Evolutionary conservation across 2,797 vertebrate genomes (phyloP).

Genomic region (Synanceia verrucosa): DNA sequence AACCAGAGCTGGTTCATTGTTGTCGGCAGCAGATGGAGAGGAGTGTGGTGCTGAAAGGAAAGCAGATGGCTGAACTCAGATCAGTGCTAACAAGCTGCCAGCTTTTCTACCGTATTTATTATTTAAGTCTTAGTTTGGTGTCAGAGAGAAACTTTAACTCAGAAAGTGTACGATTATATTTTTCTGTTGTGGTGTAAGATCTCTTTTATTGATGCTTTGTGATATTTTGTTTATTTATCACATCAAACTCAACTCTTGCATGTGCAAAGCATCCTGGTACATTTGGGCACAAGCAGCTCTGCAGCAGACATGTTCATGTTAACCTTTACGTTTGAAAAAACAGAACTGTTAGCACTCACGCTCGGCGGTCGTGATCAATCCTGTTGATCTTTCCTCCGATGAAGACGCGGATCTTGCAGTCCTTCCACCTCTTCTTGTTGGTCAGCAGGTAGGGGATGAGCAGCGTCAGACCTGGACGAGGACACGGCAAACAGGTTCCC

Average conservation of each 20-base stretch:
- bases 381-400: conserved; percentile 99
- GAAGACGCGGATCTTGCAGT: conserved; percentile 98
- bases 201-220: no score
- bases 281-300: no score
- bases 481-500: background rate
- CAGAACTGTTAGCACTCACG: conserved; percentile 82
- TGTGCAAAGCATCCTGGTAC: no score
- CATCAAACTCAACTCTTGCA: no score
- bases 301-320: no score
- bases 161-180: no score
- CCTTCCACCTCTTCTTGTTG: conserved; percentile 98
- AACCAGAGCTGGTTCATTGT: background rate
- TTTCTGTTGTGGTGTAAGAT: no score
- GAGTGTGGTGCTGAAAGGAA: conserved; percentile 22
- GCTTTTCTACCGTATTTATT: background rate
- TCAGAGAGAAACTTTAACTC: no score
- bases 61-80: conserved; percentile 3
- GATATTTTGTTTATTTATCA: no score
- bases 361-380: conserved; percentile 97
- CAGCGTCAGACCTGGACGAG: conserved; percentile 90
- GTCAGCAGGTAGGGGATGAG: conserved; percentile 96
- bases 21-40: conserved; percentile 30
- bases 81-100: background rate
- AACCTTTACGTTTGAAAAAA: background rate
- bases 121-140: no score